phyloP scores from a whole-genome alignment of 2,113 vertebrate genomes.

The Muscicapa adusta region DNA sequence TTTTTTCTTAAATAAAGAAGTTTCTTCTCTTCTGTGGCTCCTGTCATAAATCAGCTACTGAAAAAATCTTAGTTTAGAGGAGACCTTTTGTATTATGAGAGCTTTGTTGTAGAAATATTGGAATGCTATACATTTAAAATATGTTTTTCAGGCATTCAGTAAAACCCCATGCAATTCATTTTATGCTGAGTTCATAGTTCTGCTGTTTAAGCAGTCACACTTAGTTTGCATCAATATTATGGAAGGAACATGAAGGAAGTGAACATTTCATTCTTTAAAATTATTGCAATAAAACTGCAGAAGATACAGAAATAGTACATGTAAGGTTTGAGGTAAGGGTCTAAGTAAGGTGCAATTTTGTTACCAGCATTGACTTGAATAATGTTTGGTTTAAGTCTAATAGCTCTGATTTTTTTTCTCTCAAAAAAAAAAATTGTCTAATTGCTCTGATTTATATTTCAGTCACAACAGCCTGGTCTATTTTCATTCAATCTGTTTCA shows the following conservation, averaged over 20 bases:
- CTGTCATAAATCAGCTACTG: not conserved
- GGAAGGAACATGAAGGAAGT: not conserved
- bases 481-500: not conserved
- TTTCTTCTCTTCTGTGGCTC: not conserved
- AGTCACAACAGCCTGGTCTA: not conserved
- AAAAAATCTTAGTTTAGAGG: not conserved
- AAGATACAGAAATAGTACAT: not conserved
- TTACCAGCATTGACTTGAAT: conserved; percentile 64
- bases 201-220: not conserved
- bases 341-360: not conserved
- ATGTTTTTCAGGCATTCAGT: not conserved
- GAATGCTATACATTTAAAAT: not conserved
- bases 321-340: not conserved
- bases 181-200: not conserved
- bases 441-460: not conserved
- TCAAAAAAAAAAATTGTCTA: not conserved
- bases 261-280: not conserved
- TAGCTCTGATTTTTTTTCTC: not conserved
- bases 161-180: not conserved
- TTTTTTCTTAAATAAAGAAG: not conserved
- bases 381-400: conserved; percentile 67
- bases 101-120: not conserved
- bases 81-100: not conserved
- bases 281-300: not conserved
- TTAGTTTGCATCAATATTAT: not conserved